Base-by-base conservation (phyloP, 2,797 vertebrate species). In the Carduelis carduelis region DNA sequence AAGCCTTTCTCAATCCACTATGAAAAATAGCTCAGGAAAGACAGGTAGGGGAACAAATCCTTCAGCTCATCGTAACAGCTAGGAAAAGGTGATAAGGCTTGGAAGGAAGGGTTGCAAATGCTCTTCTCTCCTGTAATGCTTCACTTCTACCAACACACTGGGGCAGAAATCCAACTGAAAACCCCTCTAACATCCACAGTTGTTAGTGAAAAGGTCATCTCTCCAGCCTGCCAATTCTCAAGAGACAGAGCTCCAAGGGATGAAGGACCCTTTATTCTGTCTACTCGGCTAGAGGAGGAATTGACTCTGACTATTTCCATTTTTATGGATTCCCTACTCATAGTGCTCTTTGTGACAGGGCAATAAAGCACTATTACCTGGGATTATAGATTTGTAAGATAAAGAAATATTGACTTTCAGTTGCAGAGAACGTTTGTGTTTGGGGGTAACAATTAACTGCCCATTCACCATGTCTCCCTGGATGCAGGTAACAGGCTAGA, bases 1-100 rank as follows among this genome's bases (percentile, higher is more conserved):
- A 88, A 93, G 63, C 34, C 47, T 37, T 87, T 91, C n/a, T 84
- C 63, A 49, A 83, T 76, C 71, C 66, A 77, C 66, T 87, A 10
- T 70, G 82, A 93, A 92, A 83, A 90, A 75, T 13, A 89, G 14
- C 50, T 86, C 32, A 49, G 55, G 47, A 44, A 81, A 90, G 39
- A 91, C 24, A 79, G 32, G 50, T 60, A 87, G 65, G 55, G 43
- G 61, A 95, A 94, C 57, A 91, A 93, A 93, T 91, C 89, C 79
- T 94, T 81, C 0, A 0, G 28, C 59, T 94, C 43, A 53, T 88
- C 35, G 18, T 63, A 89, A 55, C 50, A 88, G 61, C 68, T 85
- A 81, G 52, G 63, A 84, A 78, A 63, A 82, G 53, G 55, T 56
- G 72, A 49, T 69, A 77, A 83, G 41, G 5, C 57, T 83, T 74